Evolutionary conservation across 2,888 invertebrate species (phyloP).

Genomic region (Malacosoma neustria): DNA sequence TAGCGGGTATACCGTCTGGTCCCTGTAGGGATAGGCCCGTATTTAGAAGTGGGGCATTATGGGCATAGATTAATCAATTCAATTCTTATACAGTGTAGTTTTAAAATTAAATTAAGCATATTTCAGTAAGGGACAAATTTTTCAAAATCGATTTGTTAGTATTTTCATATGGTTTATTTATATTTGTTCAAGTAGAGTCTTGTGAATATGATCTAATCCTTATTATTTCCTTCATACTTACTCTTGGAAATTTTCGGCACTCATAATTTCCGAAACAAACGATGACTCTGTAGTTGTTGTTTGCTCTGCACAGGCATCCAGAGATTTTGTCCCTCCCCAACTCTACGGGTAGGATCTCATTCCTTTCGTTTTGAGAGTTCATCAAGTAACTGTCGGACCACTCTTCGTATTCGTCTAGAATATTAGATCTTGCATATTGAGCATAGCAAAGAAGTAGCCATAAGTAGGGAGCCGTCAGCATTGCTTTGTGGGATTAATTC

Average conservation of each 20-base stretch:
- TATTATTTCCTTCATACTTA: no score
- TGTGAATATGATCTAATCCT: no score
- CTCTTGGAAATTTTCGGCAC: slow-evolving; percentile 66
- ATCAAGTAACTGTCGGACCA: slow-evolving; percentile 29
- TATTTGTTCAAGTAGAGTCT: no score
- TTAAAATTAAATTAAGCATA: no score
- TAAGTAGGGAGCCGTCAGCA: slow-evolving; percentile 39
- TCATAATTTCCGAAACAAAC: slow-evolving; percentile 72
- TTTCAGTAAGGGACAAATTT: no score
- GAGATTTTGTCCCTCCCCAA: slow-evolving; percentile 44
- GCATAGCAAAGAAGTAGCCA: slow-evolving; percentile 58
- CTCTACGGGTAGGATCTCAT: slow-evolving; percentile 37
- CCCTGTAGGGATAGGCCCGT: no score
- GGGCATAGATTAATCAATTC: no score
- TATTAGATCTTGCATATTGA: slow-evolving; percentile 36
- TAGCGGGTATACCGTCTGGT: no score
- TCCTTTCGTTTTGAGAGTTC: slow-evolving; percentile 29
- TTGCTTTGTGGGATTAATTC: slow-evolving; percentile 15
- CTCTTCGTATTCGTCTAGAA: slow-evolving; percentile 45
- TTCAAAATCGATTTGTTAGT: no score
- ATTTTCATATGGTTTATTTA: no score
- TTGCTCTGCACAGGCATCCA: slow-evolving; percentile 70
- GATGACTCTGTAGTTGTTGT: slow-evolving; percentile 30
- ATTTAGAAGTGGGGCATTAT: no score
- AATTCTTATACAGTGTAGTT: no score